Evolutionary conservation across 2,888 invertebrate species (phyloP).

Genomic region (Tholera decimalis): DNA sequence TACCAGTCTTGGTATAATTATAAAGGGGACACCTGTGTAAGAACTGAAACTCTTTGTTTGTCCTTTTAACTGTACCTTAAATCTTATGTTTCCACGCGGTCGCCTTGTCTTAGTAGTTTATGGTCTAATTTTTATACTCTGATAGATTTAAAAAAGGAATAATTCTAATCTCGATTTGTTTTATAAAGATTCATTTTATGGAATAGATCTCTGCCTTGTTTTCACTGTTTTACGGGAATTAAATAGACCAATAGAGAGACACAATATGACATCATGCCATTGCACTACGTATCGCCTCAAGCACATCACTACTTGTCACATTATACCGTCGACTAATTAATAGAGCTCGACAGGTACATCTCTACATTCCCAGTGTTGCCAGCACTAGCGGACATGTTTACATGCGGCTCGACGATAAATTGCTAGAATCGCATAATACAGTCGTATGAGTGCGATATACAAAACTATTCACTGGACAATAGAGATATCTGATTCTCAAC

Average conservation of each 20-base stretch:
- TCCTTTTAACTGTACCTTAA: slow-evolving; percentile 46
- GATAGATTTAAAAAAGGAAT: neutral
- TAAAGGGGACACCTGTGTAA: slow-evolving; percentile 62
- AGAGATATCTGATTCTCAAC: slow-evolving; percentile 88
- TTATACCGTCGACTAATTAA: slow-evolving; percentile 44
- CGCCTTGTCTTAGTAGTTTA: slow-evolving; percentile 14
- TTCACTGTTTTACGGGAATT: neutral
- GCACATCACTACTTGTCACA: slow-evolving; percentile 35
- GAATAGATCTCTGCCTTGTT: neutral
- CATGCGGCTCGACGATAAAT: slow-evolving; percentile 75
- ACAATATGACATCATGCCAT: neutral
- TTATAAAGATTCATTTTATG: neutral
- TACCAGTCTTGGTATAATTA: slow-evolving; percentile 69
- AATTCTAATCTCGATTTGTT: neutral
- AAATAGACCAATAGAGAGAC: neutral
- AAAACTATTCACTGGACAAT: slow-evolving; percentile 86
- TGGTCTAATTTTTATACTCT: slow-evolving; percentile 17
- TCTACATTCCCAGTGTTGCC: slow-evolving; percentile 45
- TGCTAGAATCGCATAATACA: slow-evolving; percentile 82
- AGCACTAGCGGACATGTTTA: slow-evolving; percentile 70
- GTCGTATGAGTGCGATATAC: slow-evolving; percentile 72
- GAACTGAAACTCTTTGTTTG: slow-evolving; percentile 61
- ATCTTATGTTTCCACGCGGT: slow-evolving; percentile 42
- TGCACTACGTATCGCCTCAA: slow-evolving; percentile 3
- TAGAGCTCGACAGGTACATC: slow-evolving; percentile 57